These are phyloP conservation scores for Callaeas wilsoni DNA, from an alignment of 2,113 vertebrate species.

Conservation along the genomic window DNA sequence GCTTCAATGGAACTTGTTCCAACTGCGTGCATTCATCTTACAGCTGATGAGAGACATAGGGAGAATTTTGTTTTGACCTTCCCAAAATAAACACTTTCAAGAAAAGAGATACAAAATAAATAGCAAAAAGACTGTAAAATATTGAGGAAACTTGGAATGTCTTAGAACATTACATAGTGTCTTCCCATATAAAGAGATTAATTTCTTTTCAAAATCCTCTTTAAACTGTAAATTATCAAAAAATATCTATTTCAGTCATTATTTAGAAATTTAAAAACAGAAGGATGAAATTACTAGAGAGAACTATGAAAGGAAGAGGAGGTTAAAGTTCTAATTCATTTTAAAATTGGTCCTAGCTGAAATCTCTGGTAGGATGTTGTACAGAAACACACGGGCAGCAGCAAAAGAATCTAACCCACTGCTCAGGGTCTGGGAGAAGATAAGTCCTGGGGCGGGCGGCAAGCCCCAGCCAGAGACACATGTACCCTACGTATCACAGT, in stretches of 20 bases:
- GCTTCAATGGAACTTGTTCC: slow-evolving; percentile 42
- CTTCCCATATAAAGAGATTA: slow-evolving; percentile 18
- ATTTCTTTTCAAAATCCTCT: slow-evolving; percentile 19
- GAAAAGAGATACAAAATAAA: slow-evolving; percentile 63
- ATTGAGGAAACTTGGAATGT: slow-evolving; percentile 29
- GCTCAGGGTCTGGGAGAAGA: background rate
- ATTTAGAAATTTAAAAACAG: background rate
- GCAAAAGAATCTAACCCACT: background rate
- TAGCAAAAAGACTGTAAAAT: slow-evolving; percentile 48
- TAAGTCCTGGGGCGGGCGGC: background rate
- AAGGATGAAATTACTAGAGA: background rate
- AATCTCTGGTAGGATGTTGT: background rate
- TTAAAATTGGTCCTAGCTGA: background rate
- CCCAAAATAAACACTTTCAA: slow-evolving; percentile 56
- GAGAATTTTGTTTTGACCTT: slow-evolving; percentile 59
- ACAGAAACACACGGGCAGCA: background rate
- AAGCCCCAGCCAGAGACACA: background rate
- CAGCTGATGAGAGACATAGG: slow-evolving; percentile 43
- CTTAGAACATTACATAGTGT: slow-evolving; percentile 22
- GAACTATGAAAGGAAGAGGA: background rate
- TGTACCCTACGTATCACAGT: background rate
- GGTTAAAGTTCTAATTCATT: background rate
- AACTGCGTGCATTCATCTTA: slow-evolving; percentile 48
- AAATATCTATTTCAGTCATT: background rate
- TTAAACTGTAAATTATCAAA: slow-evolving; percentile 19